phyloP scores from a whole-genome alignment of 1,140 invertebrate species.

The Drosophila elegans region DNA sequence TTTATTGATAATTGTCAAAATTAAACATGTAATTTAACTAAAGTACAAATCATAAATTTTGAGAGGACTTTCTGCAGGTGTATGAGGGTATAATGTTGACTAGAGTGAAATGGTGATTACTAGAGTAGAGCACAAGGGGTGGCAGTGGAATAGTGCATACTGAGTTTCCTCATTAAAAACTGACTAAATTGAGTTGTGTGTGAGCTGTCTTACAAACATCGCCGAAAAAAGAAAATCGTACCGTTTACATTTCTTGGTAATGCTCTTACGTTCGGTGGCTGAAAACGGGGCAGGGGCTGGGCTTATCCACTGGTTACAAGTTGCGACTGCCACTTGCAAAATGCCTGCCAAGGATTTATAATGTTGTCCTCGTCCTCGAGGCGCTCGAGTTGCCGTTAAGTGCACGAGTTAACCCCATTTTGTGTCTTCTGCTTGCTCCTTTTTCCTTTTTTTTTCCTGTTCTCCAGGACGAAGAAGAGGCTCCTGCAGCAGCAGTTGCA shows the following conservation, averaged over 20 bases:
- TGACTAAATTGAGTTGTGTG: constrained; percentile 78
- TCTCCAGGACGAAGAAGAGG: constrained; percentile 8
- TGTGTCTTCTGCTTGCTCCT: constrained; percentile 35
- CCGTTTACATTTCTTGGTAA: constrained; percentile 43
- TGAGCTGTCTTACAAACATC: constrained; percentile 50
- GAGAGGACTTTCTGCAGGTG: neutral
- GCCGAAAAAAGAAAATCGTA: constrained; percentile 34
- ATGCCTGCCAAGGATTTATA: constrained; percentile 80
- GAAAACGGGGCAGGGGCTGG: neutral
- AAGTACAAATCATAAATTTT: too few species aligned
- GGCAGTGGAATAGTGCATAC: constrained; percentile 36
- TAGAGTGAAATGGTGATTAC: neutral
- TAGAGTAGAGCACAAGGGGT: constrained; percentile 12
- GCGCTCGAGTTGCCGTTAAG: constrained; percentile 76
- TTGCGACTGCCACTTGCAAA: constrained; percentile 75
- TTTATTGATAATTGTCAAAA: too few species aligned
- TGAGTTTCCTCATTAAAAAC: constrained; percentile 76
- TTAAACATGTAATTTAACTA: too few species aligned
- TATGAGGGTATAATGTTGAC: constrained; percentile 11
- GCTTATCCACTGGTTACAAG: constrained; percentile 41
- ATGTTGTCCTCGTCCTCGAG: constrained; percentile 79
- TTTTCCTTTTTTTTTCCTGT: neutral
- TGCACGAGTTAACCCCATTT: constrained; percentile 81
- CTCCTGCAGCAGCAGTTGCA: constrained; percentile 12
- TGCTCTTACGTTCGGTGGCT: constrained; percentile 39